A percentile compares a stretch with the other conserved stretches of the same genome.
Conservation (phyloP, 2,888 invertebrate species). For the Protonemura montana region DNA sequence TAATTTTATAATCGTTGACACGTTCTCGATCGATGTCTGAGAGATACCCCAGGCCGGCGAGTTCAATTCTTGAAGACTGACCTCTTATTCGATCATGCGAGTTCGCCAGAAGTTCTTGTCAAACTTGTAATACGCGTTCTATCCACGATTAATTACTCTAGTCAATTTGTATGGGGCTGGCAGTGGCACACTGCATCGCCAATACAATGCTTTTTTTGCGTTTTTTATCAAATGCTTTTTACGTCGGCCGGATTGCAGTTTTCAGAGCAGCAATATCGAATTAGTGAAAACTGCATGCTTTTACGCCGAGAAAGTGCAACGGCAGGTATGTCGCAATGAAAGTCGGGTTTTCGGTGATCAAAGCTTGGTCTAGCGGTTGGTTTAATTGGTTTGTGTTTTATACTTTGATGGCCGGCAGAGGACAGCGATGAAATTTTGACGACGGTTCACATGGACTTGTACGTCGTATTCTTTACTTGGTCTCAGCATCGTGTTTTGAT, state of each 20-base stretch:
- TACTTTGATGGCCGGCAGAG: not conserved
- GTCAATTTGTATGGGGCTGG: not conserved
- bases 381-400: slow-evolving; percentile 1
- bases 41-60: not conserved
- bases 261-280: slow-evolving; percentile 19
- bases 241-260: not conserved
- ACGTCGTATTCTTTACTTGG: no score
- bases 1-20: not conserved
- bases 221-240: not conserved
- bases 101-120: not conserved
- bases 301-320: slow-evolving; percentile 23
- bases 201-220: not conserved
- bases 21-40: not conserved
- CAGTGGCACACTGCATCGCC: not conserved
- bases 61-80: not conserved
- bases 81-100: not conserved
- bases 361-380: not conserved
- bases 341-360: not conserved
- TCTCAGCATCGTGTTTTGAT: no score
- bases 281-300: slow-evolving; percentile 9
- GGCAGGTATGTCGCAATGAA: not conserved
- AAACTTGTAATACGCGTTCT: not conserved
- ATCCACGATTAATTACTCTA: not conserved
- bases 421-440: no score
- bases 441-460: no score